A percentile compares a stretch with the other conserved stretches of the same genome.
These are phyloP conservation scores for Pomatostomus ruficeps DNA, from an alignment of 2,113 vertebrate genomes.

Conservation along the genomic window DNA sequence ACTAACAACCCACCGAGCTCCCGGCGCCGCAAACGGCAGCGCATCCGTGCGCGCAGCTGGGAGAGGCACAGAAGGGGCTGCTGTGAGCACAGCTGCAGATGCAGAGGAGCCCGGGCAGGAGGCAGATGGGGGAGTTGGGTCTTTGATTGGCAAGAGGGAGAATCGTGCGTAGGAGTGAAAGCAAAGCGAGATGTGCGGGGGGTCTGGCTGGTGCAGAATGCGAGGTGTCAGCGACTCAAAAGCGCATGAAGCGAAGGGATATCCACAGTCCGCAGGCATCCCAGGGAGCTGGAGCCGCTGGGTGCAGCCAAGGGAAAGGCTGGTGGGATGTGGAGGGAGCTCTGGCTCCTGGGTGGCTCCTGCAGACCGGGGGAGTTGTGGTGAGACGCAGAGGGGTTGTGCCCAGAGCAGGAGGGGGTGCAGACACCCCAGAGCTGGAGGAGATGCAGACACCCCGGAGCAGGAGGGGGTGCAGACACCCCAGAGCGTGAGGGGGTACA, in stretches of 20 bases:
- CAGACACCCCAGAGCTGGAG: neutral
- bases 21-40: neutral
- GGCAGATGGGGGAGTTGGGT: neutral
- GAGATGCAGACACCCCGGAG: rapidly evolving
- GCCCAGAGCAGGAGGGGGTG: neutral
- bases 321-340: neutral
- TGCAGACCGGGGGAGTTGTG: too few species aligned
- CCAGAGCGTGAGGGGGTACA: neutral
- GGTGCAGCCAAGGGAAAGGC: neutral
- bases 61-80: neutral
- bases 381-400: neutral
- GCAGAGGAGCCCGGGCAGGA: neutral
- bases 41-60: rapidly evolving
- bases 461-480: neutral
- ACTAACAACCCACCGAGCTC: neutral
- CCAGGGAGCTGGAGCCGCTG: rapidly evolving
- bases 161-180: neutral
- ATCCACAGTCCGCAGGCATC: rapidly evolving
- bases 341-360: neutral
- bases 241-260: neutral
- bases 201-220: neutral
- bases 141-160: neutral
- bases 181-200: neutral
- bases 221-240: neutral
- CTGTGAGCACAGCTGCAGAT: rapidly evolving